These are phyloP conservation scores for Zaprionus kolodkinae DNA, from an alignment of 1,140 invertebrate genomes.

Conservation along the genomic window DNA sequence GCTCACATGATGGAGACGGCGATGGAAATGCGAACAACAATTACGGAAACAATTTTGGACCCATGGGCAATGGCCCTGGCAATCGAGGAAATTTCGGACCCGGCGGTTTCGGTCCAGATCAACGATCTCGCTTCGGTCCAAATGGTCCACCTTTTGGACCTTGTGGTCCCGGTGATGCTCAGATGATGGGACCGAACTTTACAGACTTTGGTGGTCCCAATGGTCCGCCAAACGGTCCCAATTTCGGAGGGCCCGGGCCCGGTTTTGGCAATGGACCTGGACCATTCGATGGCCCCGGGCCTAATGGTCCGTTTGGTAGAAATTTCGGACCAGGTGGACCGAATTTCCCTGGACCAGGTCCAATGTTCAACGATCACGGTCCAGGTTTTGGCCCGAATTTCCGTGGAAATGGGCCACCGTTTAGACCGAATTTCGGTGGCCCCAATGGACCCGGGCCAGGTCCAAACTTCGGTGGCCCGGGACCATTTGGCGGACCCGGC, in stretches of 20 bases:
- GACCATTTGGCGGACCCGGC: constrained; percentile 37
- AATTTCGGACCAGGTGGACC: constrained; percentile 49
- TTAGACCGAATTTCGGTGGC: constrained; percentile 30
- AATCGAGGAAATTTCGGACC: constrained; percentile 22
- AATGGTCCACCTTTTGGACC: constrained; percentile 31
- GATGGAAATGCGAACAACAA: background rate
- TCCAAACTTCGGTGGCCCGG: constrained; percentile 37
- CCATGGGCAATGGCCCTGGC: background rate
- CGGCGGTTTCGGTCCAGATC: constrained; percentile 24
- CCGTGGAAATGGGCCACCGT: constrained; percentile 35
- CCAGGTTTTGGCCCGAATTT: constrained; percentile 52
- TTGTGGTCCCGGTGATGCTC: constrained; percentile 14
- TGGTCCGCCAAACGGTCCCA: constrained; percentile 21
- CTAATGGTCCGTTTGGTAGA: constrained; percentile 45
- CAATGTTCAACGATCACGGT: constrained; percentile 36
- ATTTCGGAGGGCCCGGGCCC: constrained; percentile 47
- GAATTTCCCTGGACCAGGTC: constrained; percentile 52
- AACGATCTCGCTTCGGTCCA: constrained; percentile 16
- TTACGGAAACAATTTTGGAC: background rate
- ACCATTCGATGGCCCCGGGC: constrained; percentile 38
- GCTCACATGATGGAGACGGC: constrained; percentile 8
- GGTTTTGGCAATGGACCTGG: constrained; percentile 23
- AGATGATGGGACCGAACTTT: constrained; percentile 29
- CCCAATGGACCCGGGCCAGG: constrained; percentile 38
- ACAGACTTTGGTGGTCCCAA: constrained; percentile 35